Evolutionary conservation across 2,888 invertebrate species (phyloP).

Genomic region (Rhodophaea formosa): DNA sequence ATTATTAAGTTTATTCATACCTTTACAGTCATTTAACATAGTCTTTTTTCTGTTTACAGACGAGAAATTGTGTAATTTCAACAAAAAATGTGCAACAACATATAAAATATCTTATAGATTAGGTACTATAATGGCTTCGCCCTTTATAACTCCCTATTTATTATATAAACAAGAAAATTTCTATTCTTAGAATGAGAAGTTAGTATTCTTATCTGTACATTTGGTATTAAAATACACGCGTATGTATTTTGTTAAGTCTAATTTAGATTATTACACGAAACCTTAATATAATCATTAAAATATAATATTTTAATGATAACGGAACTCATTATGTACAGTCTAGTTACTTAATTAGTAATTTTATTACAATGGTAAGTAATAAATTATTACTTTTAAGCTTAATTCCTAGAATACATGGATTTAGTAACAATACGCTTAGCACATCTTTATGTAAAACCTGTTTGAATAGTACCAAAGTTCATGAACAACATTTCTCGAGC

Average conservation of each 20-base stretch:
- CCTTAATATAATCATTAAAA: conserved; percentile 10
- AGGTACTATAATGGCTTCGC: conserved; percentile 49
- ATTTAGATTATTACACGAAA: conserved; percentile 21
- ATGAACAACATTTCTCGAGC: neutral
- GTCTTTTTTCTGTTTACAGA: conserved; percentile 57
- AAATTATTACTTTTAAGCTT: conserved; percentile 19
- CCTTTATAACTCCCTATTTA: conserved; percentile 41
- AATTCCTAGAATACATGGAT: conserved; percentile 29
- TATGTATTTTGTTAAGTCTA: conserved; percentile 22
- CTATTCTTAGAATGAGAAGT: conserved; percentile 45
- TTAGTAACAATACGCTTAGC: conserved; percentile 1
- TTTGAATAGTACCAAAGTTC: neutral
- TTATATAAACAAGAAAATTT: conserved; percentile 50
- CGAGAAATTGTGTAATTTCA: conserved; percentile 51
- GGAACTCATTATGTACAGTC: conserved; percentile 39
- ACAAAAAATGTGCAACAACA: conserved; percentile 62
- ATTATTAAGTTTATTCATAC: conserved; percentile 49
- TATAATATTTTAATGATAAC: conserved; percentile 21
- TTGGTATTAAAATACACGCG: conserved; percentile 50
- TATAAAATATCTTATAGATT: conserved; percentile 47
- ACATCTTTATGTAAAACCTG: neutral
- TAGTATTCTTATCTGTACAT: conserved; percentile 51
- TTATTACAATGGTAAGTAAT: conserved; percentile 18
- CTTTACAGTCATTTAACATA: conserved; percentile 62
- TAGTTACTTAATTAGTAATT: conserved; percentile 32